Evolutionary conservation across 2,113 vertebrate species (phyloP).

Genomic region (Donacobius atricapilla): DNA sequence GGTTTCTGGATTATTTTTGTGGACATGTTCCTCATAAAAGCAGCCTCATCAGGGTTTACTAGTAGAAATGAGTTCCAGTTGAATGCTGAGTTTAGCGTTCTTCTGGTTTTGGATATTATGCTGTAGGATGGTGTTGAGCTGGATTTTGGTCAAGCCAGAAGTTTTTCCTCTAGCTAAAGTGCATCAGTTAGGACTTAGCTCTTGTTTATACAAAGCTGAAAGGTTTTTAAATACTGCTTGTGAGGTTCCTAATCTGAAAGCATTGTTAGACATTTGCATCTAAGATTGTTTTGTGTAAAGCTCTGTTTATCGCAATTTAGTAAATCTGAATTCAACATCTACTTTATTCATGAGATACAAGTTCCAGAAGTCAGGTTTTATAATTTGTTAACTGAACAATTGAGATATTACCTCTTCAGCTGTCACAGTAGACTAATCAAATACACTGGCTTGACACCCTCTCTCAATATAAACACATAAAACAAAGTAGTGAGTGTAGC

Average conservation of each 20-base stretch:
- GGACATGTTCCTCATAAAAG: not conserved
- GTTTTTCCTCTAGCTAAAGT: not conserved
- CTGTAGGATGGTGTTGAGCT: not conserved
- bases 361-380: constrained; percentile 21
- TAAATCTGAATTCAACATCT: not conserved
- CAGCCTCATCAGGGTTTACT: not conserved
- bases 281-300: not conserved
- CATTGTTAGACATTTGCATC: not conserved
- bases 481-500: not conserved
- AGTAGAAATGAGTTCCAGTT: not conserved
- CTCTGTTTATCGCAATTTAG: not conserved
- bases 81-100: not conserved
- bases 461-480: not conserved
- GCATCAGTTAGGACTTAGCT: not conserved
- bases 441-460: not conserved
- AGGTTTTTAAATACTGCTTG: not conserved
- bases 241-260: not conserved
- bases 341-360: not conserved
- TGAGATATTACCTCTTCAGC: constrained; percentile 8
- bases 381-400: constrained; percentile 1
- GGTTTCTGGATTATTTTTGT: not conserved
- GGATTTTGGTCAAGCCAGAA: not conserved
- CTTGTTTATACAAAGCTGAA: not conserved
- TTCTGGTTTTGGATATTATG: not conserved
- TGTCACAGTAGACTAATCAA: constrained; percentile 20